phyloP scores from a whole-genome alignment of 30 jellyfish, hydroid and myxozoan genomes.

The Hydractinia symbiolongicarpus region DNA sequence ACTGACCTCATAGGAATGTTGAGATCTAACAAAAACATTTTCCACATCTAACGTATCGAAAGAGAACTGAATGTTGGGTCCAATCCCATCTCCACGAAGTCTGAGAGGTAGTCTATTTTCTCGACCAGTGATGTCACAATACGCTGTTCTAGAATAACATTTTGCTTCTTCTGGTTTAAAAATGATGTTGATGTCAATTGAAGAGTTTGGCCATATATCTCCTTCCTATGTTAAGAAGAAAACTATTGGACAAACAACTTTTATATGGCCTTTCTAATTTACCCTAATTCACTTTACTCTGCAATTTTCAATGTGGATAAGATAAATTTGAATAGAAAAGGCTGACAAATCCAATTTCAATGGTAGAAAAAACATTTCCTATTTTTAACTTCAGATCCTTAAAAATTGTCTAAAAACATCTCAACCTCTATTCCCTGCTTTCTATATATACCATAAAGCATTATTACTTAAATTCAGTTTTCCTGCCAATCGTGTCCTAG shows the following conservation, averaged over 20 bases:
- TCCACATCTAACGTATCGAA: conserved; percentile 86
- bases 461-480: background rate
- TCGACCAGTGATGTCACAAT: conserved; percentile 95
- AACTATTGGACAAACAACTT: background rate
- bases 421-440: too few species aligned
- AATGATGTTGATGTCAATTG: conserved; percentile 64
- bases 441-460: too few species aligned
- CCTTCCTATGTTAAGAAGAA: conserved; percentile 69
- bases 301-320: too few species aligned
- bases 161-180: conserved; percentile 92
- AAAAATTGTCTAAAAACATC: too few species aligned
- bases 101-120: conserved; percentile 85
- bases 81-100: conserved; percentile 91
- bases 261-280: background rate
- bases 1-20: conserved; percentile 89
- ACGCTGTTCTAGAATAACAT: conserved; percentile 65
- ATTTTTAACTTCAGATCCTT: too few species aligned
- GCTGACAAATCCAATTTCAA: too few species aligned
- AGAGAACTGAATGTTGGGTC: conserved; percentile 71
- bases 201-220: conserved; percentile 96
- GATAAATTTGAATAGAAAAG: too few species aligned
- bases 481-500: too few species aligned
- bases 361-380: too few species aligned
- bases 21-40: conserved; percentile 72
- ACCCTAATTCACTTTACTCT: too few species aligned